Evolutionary conservation across 1,140 invertebrate species (phyloP).

Genomic region (Drosophila sturtevanti): DNA sequence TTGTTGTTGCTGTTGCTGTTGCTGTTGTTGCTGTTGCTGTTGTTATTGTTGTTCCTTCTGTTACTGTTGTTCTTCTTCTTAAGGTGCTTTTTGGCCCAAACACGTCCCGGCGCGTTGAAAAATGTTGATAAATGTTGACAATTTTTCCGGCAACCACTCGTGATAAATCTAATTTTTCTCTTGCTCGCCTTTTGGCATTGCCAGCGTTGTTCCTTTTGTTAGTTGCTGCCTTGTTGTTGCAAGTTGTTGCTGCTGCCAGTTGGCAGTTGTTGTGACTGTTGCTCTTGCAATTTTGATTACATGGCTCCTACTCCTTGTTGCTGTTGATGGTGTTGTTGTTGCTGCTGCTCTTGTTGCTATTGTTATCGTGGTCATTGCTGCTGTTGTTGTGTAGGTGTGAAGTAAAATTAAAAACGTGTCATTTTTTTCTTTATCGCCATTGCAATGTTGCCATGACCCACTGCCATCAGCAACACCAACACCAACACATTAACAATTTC

Average conservation of each 20-base stretch:
- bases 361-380: constrained; percentile 22
- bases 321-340: constrained; percentile 36
- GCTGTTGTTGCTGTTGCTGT: constrained; percentile 28
- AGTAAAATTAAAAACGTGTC: constrained; percentile 82
- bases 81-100: constrained; percentile 46
- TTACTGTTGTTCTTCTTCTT: constrained; percentile 39
- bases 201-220: constrained; percentile 35
- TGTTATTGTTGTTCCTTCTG: constrained; percentile 23
- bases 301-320: constrained; percentile 29
- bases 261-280: constrained; percentile 40
- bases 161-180: constrained; percentile 82
- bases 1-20: constrained; percentile 28
- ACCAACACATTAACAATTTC: constrained; percentile 16
- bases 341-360: constrained; percentile 38
- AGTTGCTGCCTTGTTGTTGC: constrained; percentile 61
- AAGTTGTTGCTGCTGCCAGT: constrained; percentile 41
- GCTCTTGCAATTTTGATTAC: constrained; percentile 53
- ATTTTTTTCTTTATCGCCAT: constrained; percentile 79
- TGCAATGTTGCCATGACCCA: constrained; percentile 61
- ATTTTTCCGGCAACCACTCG: constrained; percentile 82
- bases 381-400: constrained; percentile 71
- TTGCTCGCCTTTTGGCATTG: constrained; percentile 50
- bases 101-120: constrained; percentile 74
- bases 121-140: constrained; percentile 82
- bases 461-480: constrained; percentile 22